These are phyloP conservation scores for Eidolon dupreanum DNA, from an alignment of 2,797 vertebrate genomes.

Conservation along the genomic window DNA sequence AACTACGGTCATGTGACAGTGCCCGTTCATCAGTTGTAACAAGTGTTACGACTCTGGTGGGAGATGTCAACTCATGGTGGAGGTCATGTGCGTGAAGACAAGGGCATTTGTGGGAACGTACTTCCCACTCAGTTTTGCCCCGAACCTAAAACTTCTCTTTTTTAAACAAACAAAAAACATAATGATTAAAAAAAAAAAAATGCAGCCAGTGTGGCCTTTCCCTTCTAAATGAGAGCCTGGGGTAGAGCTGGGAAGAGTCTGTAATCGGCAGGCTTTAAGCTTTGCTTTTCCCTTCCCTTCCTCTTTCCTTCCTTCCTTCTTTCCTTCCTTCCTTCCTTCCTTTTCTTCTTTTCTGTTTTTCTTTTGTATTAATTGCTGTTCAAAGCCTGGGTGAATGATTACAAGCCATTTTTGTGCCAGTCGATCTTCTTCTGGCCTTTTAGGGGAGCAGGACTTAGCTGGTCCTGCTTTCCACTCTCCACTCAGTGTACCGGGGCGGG, in stretches of 20 bases:
- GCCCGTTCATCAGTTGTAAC: accelerated
- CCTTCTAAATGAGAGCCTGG: neutral
- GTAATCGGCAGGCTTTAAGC: neutral
- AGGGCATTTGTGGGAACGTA: neutral
- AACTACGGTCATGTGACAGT: accelerated
- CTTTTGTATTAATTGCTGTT: neutral
- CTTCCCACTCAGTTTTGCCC: neutral
- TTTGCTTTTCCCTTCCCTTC: too few relatives aligned
- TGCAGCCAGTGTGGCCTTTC: neutral
- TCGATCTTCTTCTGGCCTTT: neutral
- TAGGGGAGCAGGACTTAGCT: neutral
- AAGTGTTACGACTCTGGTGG: accelerated
- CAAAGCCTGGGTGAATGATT: neutral
- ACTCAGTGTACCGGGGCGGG: accelerated
- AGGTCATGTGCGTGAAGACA: too few relatives aligned
- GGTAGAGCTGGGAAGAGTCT: neutral
- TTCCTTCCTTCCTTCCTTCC: neutral
- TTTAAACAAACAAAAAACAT: neutral
- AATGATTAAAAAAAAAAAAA: neutral
- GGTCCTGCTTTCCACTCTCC: neutral
- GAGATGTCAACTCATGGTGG: accelerated
- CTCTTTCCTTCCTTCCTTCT: neutral
- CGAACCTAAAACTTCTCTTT: neutral
- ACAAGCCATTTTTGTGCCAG: too few relatives aligned
- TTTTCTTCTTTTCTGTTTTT: neutral